Evolutionary conservation across 2,888 invertebrate genomes (phyloP).

Genomic region (Drosophila imparisetae): DNA sequence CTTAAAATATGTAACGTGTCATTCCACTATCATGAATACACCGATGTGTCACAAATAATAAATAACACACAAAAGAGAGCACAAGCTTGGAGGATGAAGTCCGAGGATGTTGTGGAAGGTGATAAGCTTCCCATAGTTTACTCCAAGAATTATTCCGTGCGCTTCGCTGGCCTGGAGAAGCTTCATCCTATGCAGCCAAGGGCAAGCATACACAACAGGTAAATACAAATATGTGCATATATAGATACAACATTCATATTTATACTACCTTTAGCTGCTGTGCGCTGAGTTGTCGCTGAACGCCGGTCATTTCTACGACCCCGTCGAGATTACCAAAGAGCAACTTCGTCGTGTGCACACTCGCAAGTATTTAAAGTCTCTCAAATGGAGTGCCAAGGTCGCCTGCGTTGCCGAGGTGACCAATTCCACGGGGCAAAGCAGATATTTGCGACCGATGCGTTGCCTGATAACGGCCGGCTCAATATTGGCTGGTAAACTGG

Average conservation of each 20-base stretch:
- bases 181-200: constrained; percentile 94
- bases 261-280: constrained; percentile 85
- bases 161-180: constrained; percentile 92
- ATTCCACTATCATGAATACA: constrained; percentile 1
- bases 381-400: constrained; percentile 92
- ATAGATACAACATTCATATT: not conserved
- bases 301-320: constrained; percentile 88
- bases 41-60: not conserved
- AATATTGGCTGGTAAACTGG: constrained; percentile 92
- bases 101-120: constrained; percentile 17
- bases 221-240: not conserved
- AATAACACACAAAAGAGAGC: not conserved
- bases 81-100: constrained; percentile 7
- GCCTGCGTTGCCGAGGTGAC: constrained; percentile 94
- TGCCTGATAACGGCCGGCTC: constrained; percentile 93
- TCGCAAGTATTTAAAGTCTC: constrained; percentile 88
- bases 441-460: constrained; percentile 92
- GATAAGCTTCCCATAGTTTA: constrained; percentile 91
- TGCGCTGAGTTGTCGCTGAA: constrained; percentile 86
- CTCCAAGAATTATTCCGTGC: constrained; percentile 91
- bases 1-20: constrained; percentile 10
- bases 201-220: constrained; percentile 91
- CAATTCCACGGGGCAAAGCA: constrained; percentile 90
- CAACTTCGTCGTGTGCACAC: constrained; percentile 92
- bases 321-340: constrained; percentile 88